These are phyloP conservation scores for Unio delphinus DNA, from an alignment of 2,888 invertebrate genomes.

Conservation along the genomic window DNA sequence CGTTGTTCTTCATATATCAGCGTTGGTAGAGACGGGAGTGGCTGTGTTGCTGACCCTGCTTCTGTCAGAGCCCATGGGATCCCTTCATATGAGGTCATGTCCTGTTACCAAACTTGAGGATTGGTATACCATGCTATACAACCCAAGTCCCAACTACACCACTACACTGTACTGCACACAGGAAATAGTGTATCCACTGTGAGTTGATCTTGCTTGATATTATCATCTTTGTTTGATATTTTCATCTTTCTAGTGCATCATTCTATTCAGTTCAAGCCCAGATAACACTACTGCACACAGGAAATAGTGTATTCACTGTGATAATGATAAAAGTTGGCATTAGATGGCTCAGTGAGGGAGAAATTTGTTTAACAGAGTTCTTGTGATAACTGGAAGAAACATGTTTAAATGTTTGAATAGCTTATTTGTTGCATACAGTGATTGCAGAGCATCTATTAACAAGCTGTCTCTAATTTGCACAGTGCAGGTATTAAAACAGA, in stretches of 20 bases:
- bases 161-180: constrained; percentile 93
- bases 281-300: no score
- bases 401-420: no score
- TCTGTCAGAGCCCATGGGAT: constrained; percentile 86
- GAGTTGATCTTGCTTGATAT: constrained; percentile 53
- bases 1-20: constrained; percentile 84
- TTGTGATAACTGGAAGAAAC: no score
- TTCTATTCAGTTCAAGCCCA: neutral
- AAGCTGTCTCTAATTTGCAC: no score
- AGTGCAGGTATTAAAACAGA: no score
- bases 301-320: no score
- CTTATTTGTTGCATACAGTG: no score
- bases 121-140: constrained; percentile 96
- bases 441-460: no score
- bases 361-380: no score
- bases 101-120: constrained; percentile 86
- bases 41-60: constrained; percentile 86
- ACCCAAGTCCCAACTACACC: constrained; percentile 93
- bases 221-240: neutral
- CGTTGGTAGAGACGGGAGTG: constrained; percentile 84
- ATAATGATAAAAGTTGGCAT: no score
- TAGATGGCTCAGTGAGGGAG: no score
- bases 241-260: neutral
- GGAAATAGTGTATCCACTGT: constrained; percentile 98
- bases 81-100: constrained; percentile 84